Percentiles rank a stretch among this genome's conserved stretches.
Evolutionary conservation across 2,888 invertebrate genomes (phyloP).

Genomic region (Sialis lutaria): DNA sequence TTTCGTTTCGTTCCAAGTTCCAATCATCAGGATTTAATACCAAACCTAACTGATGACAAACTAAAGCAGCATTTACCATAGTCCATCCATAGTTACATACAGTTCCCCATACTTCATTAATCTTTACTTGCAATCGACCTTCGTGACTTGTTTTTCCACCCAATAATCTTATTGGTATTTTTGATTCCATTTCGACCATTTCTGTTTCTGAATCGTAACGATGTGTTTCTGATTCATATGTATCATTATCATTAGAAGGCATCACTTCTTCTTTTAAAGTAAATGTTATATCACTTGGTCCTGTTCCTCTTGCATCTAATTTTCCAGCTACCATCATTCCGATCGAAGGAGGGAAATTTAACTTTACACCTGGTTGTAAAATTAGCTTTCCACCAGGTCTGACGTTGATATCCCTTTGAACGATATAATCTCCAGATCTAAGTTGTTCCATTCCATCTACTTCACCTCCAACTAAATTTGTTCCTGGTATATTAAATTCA

Average conservation of each 20-base stretch:
- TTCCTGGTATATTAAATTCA: constrained; percentile 41
- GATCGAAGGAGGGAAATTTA: constrained; percentile 81
- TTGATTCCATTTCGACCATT: constrained; percentile 39
- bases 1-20: constrained; percentile 65
- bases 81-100: constrained; percentile 96
- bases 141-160: constrained; percentile 68
- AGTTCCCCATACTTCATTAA: constrained; percentile 87
- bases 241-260: constrained; percentile 43
- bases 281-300: constrained; percentile 62
- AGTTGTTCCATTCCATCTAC: constrained; percentile 80
- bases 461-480: constrained; percentile 71
- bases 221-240: constrained; percentile 37
- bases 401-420: constrained; percentile 86
- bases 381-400: constrained; percentile 82
- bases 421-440: constrained; percentile 72
- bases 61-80: constrained; percentile 75
- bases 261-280: constrained; percentile 61
- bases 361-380: constrained; percentile 71
- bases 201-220: constrained; percentile 34
- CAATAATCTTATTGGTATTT: constrained; percentile 57
- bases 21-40: constrained; percentile 86
- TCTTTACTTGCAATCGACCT: constrained; percentile 71
- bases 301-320: constrained; percentile 63
- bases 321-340: constrained; percentile 95
- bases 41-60: constrained; percentile 87